These are phyloP conservation scores for Dorcus parallelipipedus DNA, from an alignment of 2,888 invertebrate species.

Conservation along the genomic window DNA sequence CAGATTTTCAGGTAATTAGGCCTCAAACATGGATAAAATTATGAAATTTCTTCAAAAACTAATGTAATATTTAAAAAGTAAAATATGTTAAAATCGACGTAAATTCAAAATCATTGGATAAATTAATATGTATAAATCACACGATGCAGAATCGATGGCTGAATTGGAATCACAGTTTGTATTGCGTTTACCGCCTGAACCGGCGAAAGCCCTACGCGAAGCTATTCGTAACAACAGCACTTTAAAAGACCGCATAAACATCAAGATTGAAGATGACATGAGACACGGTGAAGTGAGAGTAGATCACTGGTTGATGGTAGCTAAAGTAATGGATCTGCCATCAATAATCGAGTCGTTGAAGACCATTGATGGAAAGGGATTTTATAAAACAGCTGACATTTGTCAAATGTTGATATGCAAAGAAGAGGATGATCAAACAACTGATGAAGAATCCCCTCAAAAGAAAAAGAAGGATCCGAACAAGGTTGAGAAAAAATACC, in stretches of 20 bases:
- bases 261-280: slow-evolving; percentile 85
- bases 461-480: slow-evolving; percentile 83
- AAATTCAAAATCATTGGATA: not conserved
- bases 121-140: slow-evolving; percentile 23
- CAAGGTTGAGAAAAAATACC: slow-evolving; percentile 82
- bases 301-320: slow-evolving; percentile 82
- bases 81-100: not conserved
- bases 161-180: slow-evolving; percentile 46
- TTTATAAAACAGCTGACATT: slow-evolving; percentile 97
- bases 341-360: slow-evolving; percentile 90
- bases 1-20: too few relatives aligned
- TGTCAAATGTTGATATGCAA: slow-evolving; percentile 89
- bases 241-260: slow-evolving; percentile 79
- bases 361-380: slow-evolving; percentile 93
- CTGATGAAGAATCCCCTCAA: slow-evolving; percentile 74
- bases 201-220: slow-evolving; percentile 71
- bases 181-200: slow-evolving; percentile 54
- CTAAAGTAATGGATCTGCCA: slow-evolving; percentile 89
- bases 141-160: slow-evolving; percentile 34
- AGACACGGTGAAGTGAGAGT: slow-evolving; percentile 85
- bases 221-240: slow-evolving; percentile 72
- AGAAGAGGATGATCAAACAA: slow-evolving; percentile 77
- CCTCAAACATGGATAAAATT: too few relatives aligned
- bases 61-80: too few relatives aligned
- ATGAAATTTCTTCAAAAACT: too few relatives aligned